Evolutionary conservation across 2,797 vertebrate genomes (phyloP).

Genomic region (Galagoides demidoff): DNA sequence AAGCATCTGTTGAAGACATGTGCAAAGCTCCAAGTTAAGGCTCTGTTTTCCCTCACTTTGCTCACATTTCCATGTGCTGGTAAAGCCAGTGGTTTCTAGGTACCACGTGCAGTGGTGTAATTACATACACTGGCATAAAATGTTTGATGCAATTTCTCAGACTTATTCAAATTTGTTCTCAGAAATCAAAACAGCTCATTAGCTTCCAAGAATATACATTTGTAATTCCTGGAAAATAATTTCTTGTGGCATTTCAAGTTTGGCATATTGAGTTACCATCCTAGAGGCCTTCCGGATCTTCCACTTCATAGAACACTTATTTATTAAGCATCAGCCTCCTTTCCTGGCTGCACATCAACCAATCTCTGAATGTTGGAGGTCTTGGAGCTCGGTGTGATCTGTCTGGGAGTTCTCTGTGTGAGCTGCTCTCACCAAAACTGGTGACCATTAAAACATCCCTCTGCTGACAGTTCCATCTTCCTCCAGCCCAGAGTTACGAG

Average conservation of each 20-base stretch:
- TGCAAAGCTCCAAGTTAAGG: background rate
- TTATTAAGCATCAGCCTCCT: background rate
- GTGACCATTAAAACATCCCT: background rate
- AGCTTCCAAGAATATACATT: conserved; percentile 47
- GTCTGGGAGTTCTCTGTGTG: background rate
- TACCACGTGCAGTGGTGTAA: conserved; percentile 31
- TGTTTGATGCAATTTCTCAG: conserved; percentile 48
- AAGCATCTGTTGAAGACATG: conserved; percentile 36
- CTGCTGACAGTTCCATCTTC: background rate
- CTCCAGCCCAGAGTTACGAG: background rate
- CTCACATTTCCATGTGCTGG: background rate
- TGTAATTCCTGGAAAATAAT: conserved; percentile 53
- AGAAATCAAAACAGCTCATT: conserved; percentile 63
- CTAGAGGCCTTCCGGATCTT: background rate
- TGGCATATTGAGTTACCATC: background rate
- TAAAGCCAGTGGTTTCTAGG: conserved; percentile 3
- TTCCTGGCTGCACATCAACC: background rate
- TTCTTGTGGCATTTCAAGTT: conserved; percentile 37
- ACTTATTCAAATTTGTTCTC: conserved; percentile 70
- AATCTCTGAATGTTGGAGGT: background rate
- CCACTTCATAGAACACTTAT: background rate
- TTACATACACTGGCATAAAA: conserved; percentile 59
- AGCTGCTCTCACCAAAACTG: background rate
- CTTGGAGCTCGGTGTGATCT: background rate
- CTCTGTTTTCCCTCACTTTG: background rate